Base-by-base conservation (phyloP, 2,888 invertebrate species). In the Brachyopa scutellaris region DNA sequence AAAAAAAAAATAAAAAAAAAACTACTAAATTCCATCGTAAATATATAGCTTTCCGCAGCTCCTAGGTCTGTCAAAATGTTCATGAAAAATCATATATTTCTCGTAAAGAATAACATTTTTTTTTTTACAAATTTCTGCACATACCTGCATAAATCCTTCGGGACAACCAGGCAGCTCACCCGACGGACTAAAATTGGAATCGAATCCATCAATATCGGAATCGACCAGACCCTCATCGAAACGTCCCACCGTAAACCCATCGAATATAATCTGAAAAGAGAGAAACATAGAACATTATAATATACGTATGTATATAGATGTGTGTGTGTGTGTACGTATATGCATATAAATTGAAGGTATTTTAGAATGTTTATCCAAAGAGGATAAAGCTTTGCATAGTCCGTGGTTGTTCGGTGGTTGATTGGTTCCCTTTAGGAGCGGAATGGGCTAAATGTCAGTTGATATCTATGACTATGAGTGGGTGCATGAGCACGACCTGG, bases 71-170 rank as follows among this genome's bases (percentile, higher is more conserved):
- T 70, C 70, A 70, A 49, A 70, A 78, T 78, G 42, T 72, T 53
- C 59, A 47, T 66, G 36, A 26, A 53, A 66, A 73, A 73, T 53
- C 55, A 79, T 61, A 11, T 51, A 61, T 61, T 23, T n/a, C n/a
- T n/a, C n/a, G n/a, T n/a, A 49, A 15, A 17, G 26, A 17, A 59
- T 9, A 13, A 15, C n/a, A n/a, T n/a, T n/a, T n/a, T n/a, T n/a
- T n/a, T n/a, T n/a, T n/a, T n/a, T n/a, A n/a, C n/a, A 61, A 80
- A 86, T 85, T 74, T 83, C 57, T 84, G 78, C 74, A 86, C 86
- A 94, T 86, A 96, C 93, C 92, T 96, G 95, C 94, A 97, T 95
- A 91, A 95, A 96, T 59, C 97, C 97, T 89, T 96, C 96, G 9
- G 96, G 96, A 89, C 97, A 97, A 85, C 95, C 96, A 87, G 95